Evolutionary conservation across 2,797 vertebrate genomes (phyloP).

Genomic region (Salarias fasciatus): DNA sequence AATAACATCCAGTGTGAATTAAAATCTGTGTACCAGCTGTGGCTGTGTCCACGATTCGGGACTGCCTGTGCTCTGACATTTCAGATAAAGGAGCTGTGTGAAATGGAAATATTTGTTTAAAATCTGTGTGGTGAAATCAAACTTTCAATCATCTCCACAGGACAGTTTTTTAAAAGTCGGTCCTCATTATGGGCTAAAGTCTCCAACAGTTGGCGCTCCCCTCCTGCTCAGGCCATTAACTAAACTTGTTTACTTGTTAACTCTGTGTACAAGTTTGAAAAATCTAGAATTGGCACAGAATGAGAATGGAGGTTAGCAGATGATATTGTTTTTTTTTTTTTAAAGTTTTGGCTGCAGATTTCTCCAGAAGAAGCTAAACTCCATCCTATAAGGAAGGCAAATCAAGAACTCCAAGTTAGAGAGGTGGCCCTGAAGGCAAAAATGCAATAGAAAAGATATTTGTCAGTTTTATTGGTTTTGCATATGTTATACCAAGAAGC

Average conservation of each 20-base stretch:
- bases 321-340: not conserved
- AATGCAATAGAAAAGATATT: no score
- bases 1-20: conserved; percentile 27
- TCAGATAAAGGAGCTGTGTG: conserved; percentile 29
- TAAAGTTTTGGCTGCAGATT: conserved; percentile 3
- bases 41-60: conserved; percentile 25
- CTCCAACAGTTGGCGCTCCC: conserved; percentile 6
- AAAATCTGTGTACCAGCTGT: conserved; percentile 37
- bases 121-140: conserved; percentile 19
- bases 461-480: no score
- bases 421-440: no score
- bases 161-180: conserved; percentile 12
- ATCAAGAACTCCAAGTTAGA: no score
- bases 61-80: conserved; percentile 24
- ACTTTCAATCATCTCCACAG: conserved; percentile 31
- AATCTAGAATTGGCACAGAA: conserved; percentile 6
- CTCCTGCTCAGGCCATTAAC: conserved; percentile 39
- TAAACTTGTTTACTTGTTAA: conserved; percentile 2
- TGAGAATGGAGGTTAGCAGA: not conserved
- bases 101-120: conserved; percentile 34
- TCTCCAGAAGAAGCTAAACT: no score
- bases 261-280: conserved; percentile 23
- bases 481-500: no score
- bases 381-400: no score
- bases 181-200: conserved; percentile 42